Conservation (phyloP, 2,888 invertebrate species). For the Penaeus monodon region DNA sequence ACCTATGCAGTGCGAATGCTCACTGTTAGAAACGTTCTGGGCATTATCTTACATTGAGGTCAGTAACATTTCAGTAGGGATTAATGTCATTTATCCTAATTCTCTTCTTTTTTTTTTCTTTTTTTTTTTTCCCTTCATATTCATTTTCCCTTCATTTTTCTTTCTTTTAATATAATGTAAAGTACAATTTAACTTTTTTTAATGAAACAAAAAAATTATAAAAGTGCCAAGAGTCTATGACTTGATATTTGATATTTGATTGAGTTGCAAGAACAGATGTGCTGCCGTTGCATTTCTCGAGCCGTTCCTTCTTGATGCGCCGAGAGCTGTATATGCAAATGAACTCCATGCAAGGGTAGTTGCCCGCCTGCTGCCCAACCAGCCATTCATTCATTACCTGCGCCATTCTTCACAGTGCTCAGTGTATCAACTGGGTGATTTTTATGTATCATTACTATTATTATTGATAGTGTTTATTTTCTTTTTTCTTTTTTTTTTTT, state of each 20-base stretch:
- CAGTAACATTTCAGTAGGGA: constrained; percentile 6
- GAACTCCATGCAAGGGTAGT: constrained; percentile 15
- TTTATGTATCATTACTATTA: constrained; percentile 5
- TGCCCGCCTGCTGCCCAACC: too few relatives aligned
- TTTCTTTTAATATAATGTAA: background rate
- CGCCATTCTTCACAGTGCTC: too few relatives aligned
- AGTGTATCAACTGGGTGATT: background rate
- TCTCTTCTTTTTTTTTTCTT: constrained; percentile 19
- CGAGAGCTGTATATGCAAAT: constrained; percentile 26
- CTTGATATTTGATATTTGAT: constrained; percentile 14
- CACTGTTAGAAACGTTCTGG: constrained; percentile 15
- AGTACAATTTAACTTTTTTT: constrained; percentile 22
- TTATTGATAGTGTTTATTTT: background rate
- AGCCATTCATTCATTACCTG: too few relatives aligned
- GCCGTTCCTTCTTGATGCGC: background rate
- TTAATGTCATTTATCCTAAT: background rate
- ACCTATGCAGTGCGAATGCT: background rate
- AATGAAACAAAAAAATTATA: too few relatives aligned
- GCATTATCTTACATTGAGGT: constrained; percentile 14
- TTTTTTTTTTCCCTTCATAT: background rate
- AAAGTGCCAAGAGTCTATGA: constrained; percentile 32
- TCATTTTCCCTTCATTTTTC: background rate
- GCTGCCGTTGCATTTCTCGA: constrained; percentile 2
- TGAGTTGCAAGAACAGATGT: constrained; percentile 2
- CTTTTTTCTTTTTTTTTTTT: too few relatives aligned